Evolutionary conservation across 2,113 vertebrate genomes (phyloP).

Genomic region (Hiodon tergisus): DNA sequence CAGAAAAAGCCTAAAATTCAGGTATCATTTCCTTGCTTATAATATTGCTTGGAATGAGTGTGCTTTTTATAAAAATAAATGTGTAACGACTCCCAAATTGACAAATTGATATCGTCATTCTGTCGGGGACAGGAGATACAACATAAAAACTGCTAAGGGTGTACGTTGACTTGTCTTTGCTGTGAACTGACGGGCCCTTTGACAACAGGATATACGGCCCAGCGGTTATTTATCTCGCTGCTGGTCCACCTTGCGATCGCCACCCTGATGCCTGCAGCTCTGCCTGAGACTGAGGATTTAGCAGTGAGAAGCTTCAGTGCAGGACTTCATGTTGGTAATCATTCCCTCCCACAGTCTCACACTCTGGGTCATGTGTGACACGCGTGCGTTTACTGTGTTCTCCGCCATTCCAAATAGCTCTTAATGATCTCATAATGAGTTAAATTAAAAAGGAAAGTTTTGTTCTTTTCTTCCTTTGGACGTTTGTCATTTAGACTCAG

Average conservation of each 20-base stretch:
- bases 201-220: slow-evolving; percentile 48
- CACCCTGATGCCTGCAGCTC: slow-evolving; percentile 44
- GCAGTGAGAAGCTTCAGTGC: slow-evolving; percentile 39
- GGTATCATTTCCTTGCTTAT: no score
- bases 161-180: slow-evolving; percentile 42
- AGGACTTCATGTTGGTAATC: slow-evolving; percentile 21
- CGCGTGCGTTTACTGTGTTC: slow-evolving; percentile 8
- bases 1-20: no score
- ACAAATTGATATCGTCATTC: slow-evolving; percentile 9
- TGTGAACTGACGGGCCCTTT: slow-evolving; percentile 48
- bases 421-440: slow-evolving; percentile 32
- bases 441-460: no score
- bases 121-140: slow-evolving; percentile 3
- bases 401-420: slow-evolving; percentile 5
- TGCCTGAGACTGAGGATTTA: slow-evolving; percentile 47
- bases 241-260: slow-evolving; percentile 51
- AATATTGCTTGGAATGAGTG: neutral
- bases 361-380: slow-evolving; percentile 16
- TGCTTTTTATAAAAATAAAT: neutral
- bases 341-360: neutral
- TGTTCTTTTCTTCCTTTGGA: no score
- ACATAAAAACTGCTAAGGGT: slow-evolving; percentile 38
- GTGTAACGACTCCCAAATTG: slow-evolving; percentile 10
- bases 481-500: neutral
- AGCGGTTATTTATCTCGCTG: slow-evolving; percentile 40